These are phyloP conservation scores for Balanococcus diminutus DNA, from an alignment of 2,888 invertebrate genomes.

Conservation along the genomic window DNA sequence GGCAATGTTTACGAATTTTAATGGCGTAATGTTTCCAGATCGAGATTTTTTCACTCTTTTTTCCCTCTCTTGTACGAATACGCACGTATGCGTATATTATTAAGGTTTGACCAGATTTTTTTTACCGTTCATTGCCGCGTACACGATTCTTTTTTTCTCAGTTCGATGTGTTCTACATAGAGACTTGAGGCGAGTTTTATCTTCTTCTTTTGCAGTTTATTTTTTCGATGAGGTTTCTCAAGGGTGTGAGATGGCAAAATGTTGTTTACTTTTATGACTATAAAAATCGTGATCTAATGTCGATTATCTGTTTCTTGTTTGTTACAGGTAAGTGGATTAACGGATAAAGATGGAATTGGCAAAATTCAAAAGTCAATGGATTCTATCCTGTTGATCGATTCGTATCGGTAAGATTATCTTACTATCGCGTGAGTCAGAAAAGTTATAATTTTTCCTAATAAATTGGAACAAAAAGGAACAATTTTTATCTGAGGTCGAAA, in stretches of 20 bases:
- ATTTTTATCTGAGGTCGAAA: background rate
- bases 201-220: no score
- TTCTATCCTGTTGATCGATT: background rate
- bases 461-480: no score
- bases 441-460: background rate
- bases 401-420: no score
- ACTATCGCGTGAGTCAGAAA: background rate
- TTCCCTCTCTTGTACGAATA: no score
- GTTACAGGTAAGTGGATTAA: constrained; percentile 25
- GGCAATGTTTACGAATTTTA: background rate
- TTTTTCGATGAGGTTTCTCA: constrained; percentile 15
- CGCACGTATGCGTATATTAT: no score
- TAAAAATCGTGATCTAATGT: constrained; percentile 11
- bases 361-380: constrained; percentile 25
- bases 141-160: background rate
- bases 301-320: constrained; percentile 12
- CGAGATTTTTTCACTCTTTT: background rate
- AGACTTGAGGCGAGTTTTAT: background rate
- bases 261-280: constrained; percentile 24
- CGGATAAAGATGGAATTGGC: constrained; percentile 7
- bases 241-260: constrained; percentile 37
- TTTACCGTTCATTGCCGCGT: constrained; percentile 8
- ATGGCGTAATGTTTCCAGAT: constrained; percentile 9
- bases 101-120: constrained; percentile 7
- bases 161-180: background rate